phyloP scores from a whole-genome alignment of 2,888 invertebrate genomes.

The Philereme transversata region DNA sequence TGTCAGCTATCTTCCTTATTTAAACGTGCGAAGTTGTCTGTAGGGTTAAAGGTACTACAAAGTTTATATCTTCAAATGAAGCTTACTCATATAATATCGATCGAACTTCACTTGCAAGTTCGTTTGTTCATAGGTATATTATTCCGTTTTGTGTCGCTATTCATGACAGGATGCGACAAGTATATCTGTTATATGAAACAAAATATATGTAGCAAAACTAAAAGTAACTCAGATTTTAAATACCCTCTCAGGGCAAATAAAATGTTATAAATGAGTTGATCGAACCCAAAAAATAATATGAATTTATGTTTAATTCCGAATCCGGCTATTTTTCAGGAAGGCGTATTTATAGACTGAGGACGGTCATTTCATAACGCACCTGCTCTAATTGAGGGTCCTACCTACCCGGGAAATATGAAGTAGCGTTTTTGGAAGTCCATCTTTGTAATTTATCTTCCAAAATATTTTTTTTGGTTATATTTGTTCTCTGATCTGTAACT shows the following conservation, averaged over 20 bases:
- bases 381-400: constrained; percentile 45
- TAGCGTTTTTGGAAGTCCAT: constrained; percentile 38
- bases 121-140: too few species aligned
- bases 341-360: constrained; percentile 31
- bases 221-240: neutral
- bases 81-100: too few species aligned
- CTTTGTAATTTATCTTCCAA: constrained; percentile 5
- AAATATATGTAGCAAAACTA: neutral
- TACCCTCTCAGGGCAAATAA: neutral
- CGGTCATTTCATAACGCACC: constrained; percentile 40
- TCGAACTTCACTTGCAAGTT: too few species aligned
- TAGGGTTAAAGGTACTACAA: too few species aligned
- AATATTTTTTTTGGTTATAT: neutral
- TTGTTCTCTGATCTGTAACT: neutral
- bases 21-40: too few species aligned
- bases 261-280: neutral
- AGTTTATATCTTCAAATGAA: too few species aligned
- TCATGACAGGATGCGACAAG: too few species aligned
- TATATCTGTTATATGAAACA: too few species aligned
- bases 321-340: constrained; percentile 7
- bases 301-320: constrained; percentile 9
- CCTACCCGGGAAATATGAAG: constrained; percentile 40
- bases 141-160: too few species aligned
- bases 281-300: constrained; percentile 7
- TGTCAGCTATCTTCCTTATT: too few species aligned